These are phyloP conservation scores for Lepidurus couesii DNA, from an alignment of 1,140 invertebrate genomes.

Conservation along the genomic window DNA sequence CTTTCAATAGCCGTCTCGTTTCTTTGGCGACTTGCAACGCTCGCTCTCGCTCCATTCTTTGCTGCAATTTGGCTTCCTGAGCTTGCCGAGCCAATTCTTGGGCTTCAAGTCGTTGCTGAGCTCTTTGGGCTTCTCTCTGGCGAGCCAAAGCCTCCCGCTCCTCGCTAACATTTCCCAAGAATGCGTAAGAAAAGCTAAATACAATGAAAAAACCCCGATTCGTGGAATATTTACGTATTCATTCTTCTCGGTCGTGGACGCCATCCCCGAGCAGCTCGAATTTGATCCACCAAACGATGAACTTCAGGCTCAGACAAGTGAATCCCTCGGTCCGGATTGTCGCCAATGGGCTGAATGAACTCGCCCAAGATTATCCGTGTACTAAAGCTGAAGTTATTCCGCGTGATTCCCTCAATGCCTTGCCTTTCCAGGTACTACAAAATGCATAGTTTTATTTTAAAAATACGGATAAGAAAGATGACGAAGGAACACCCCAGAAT, in stretches of 20 bases:
- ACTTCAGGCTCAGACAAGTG: conserved; percentile 49
- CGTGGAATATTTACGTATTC: conserved; percentile 51
- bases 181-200: neutral
- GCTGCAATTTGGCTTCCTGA: conserved; percentile 44
- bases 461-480: neutral
- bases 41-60: conserved; percentile 51
- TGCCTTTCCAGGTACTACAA: conserved; percentile 71
- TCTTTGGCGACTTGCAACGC: conserved; percentile 56
- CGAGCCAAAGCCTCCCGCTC: conserved; percentile 38
- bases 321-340: conserved; percentile 44
- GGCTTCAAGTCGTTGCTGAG: conserved; percentile 37
- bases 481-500: neutral
- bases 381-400: conserved; percentile 87
- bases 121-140: conserved; percentile 31
- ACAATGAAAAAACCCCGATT: neutral
- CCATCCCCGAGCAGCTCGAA: conserved; percentile 39
- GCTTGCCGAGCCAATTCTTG: conserved; percentile 44
- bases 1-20: conserved; percentile 51
- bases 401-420: conserved; percentile 63
- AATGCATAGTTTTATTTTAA: neutral
- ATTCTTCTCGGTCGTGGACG: conserved; percentile 39
- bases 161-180: conserved; percentile 31
- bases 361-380: conserved; percentile 80
- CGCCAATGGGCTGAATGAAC: conserved; percentile 62
- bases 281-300: conserved; percentile 48